phyloP scores from a whole-genome alignment of 1,140 invertebrate species.

The Epicauta chinensis region DNA sequence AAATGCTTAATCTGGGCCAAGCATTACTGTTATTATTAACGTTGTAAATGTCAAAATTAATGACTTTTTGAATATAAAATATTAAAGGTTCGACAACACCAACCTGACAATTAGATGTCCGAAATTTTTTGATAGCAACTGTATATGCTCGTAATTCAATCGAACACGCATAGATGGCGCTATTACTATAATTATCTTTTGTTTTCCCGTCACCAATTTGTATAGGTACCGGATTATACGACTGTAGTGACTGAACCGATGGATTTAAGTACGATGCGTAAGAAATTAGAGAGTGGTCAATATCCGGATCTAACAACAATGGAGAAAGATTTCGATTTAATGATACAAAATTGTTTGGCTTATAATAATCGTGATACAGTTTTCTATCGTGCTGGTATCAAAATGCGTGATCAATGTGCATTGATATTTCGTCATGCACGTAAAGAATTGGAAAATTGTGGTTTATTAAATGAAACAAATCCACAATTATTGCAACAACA shows the following conservation, averaged over 20 bases:
- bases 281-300: slow-evolving; percentile 68
- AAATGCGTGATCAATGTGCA: slow-evolving; percentile 79
- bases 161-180: no score
- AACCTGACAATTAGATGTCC: no score
- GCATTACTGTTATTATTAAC: no score
- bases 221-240: slow-evolving; percentile 70
- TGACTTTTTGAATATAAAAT: no score
- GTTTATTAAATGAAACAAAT: slow-evolving; percentile 42
- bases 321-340: slow-evolving; percentile 85
- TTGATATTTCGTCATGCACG: slow-evolving; percentile 69
- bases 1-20: no score
- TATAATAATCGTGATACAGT: slow-evolving; percentile 94
- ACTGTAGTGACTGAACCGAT: slow-evolving; percentile 91
- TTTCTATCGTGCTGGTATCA: slow-evolving; percentile 76
- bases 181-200: no score
- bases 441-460: slow-evolving; percentile 65
- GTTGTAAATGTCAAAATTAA: no score
- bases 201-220: background rate
- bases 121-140: no score
- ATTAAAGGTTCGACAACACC: no score
- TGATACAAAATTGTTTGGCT: slow-evolving; percentile 90
- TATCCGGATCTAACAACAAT: slow-evolving; percentile 76
- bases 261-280: slow-evolving; percentile 89
- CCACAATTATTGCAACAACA: no score
- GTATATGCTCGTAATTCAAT: no score